These are phyloP conservation scores for Zaprionus capensis DNA, from an alignment of 1,140 invertebrate species.

Conservation along the genomic window DNA sequence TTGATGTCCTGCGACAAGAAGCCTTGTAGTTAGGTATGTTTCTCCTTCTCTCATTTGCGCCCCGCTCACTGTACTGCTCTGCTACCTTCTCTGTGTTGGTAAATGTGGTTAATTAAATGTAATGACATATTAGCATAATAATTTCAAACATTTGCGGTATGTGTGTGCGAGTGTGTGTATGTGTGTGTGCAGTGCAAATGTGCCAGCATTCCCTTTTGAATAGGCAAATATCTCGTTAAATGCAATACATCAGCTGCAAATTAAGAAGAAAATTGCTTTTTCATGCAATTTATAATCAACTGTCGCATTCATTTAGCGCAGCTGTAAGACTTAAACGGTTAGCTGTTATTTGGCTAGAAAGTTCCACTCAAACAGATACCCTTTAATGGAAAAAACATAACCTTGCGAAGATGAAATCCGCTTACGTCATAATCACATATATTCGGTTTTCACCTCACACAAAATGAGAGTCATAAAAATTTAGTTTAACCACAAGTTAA, in stretches of 20 bases:
- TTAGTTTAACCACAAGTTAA: neutral
- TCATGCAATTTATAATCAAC: slow-evolving; percentile 30
- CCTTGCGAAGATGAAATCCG: neutral
- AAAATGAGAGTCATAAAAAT: too few relatives aligned
- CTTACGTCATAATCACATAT: neutral
- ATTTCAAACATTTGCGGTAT: slow-evolving; percentile 52
- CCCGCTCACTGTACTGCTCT: neutral
- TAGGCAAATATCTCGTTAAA: slow-evolving; percentile 16
- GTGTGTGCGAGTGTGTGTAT: neutral
- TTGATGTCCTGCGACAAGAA: slow-evolving; percentile 59
- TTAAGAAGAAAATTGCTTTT: slow-evolving; percentile 54
- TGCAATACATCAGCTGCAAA: slow-evolving; percentile 37
- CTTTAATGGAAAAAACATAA: neutral
- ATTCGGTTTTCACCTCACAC: too few relatives aligned
- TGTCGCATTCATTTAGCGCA: slow-evolving; percentile 16
- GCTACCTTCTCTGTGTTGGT: slow-evolving; percentile 4
- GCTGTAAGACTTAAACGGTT: neutral
- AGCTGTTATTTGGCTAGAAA: neutral
- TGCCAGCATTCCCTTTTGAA: slow-evolving; percentile 16
- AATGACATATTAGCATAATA: slow-evolving; percentile 60
- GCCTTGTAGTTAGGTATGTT: slow-evolving; percentile 5
- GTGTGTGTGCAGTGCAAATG: neutral
- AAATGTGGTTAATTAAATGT: slow-evolving; percentile 79
- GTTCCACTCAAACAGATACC: neutral
- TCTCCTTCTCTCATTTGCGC: neutral